Base-by-base conservation (phyloP, 30 jellyfish, hydroid and myxozoan species). In the Aurelia sp. region DNA sequence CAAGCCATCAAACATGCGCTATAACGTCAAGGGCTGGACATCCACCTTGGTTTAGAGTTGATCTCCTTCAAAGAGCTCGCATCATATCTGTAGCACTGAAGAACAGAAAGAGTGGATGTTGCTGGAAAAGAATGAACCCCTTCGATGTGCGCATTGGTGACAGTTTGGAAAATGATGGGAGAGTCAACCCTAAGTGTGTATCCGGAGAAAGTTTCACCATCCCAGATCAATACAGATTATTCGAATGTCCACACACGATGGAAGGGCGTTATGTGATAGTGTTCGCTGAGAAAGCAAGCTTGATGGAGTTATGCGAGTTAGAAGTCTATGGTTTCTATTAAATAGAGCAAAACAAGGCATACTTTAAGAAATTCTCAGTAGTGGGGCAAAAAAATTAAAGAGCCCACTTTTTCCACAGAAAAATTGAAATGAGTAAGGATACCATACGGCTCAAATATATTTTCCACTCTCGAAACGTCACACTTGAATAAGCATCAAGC, bases 91-190 rank as follows among this genome's bases (percentile, higher is more conserved):
- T 76, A 3, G 74, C 41, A 35, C 4, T 76, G 27, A 38, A 53
- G 57, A 76, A 38, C 76, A 76, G 87, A 41, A n/a, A 22, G 13
- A 7, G 27, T n/a, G 52, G 21, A 22, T 33, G n/a, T 11, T 33
- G 20, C 17, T 72, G 82, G 67, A 72, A 33, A 7, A 74, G 87
- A 7, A n/a, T 41, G 33, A 64, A 76, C 31, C 87, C 87, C 4
- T 76, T 76, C 30, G 87, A 76, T 58, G 87, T 76, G 12, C 72
- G 76, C 15, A 75, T 76, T 24, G 87, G 87, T n/a, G 10, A 53
- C 50, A 58, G 67, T 33, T 20, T 11, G 4, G 31, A 58, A 21
- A 21, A 55, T 55, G 76, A 66, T 4, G 87, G 87, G 5, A 38
- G 35, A 20, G 63, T 66, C 51, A 76, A 76, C 41, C 60, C 63